Percentiles rank a stretch among this genome's conserved stretches.
Evolutionary conservation across 2,113 vertebrate genomes (phyloP).

Genomic region (Entomyzon cyanotis): DNA sequence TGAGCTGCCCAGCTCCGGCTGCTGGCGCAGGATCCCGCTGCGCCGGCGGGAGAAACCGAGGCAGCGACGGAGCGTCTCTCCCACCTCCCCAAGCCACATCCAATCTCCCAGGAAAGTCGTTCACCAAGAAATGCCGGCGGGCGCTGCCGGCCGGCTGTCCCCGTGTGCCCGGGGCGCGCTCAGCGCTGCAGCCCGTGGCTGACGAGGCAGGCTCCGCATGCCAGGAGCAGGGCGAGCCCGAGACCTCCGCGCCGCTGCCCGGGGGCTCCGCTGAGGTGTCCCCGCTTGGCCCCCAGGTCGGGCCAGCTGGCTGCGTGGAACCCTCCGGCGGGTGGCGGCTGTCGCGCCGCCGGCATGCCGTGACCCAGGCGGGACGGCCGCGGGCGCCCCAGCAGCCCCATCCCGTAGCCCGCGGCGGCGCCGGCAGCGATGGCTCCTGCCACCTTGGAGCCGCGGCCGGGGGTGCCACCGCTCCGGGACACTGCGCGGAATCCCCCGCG

Average conservation of each 20-base stretch:
- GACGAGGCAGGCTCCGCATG: neutral
- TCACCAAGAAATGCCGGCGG: accelerated
- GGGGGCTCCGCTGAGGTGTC: neutral
- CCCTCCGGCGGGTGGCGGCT: too few relatives aligned
- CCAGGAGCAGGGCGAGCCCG: neutral
- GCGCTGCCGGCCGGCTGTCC: neutral
- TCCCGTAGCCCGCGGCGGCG: too few relatives aligned
- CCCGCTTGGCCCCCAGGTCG: neutral
- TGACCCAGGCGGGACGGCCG: too few relatives aligned
- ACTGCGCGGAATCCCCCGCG: too few relatives aligned
- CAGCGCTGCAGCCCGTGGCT: neutral
- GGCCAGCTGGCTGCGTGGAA: too few relatives aligned
- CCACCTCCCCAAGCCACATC: neutral
- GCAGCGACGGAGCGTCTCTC: neutral
- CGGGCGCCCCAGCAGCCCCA: too few relatives aligned
- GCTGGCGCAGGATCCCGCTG: neutral
- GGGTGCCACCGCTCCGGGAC: too few relatives aligned
- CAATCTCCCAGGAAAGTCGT: neutral
- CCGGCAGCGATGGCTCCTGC: too few relatives aligned
- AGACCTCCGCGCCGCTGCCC: accelerated
- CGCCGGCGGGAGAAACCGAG: neutral
- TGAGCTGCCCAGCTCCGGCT: neutral
- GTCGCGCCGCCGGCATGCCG: too few relatives aligned
- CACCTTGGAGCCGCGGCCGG: too few relatives aligned
- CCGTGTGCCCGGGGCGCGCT: accelerated